phyloP scores from a whole-genome alignment of 1,140 invertebrate genomes.

The Micrasema longulum region DNA sequence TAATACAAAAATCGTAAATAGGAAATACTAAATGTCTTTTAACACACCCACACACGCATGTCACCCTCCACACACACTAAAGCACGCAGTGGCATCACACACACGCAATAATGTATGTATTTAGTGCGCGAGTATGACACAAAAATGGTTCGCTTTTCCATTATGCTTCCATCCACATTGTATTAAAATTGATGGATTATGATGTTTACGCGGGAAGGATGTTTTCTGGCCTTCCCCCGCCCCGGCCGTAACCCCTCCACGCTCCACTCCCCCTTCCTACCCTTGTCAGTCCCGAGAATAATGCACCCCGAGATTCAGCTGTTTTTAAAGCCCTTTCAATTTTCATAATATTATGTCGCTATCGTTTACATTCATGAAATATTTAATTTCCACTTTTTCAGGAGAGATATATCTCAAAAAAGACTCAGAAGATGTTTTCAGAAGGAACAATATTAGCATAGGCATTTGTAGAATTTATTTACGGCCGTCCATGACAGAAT shows the following conservation, averaged over 20 bases:
- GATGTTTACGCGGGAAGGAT: slow-evolving; percentile 55
- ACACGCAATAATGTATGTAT: not conserved
- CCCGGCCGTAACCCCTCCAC: not conserved
- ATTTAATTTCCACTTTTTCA: too few relatives aligned
- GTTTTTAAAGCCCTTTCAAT: not conserved
- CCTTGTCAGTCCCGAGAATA: slow-evolving; percentile 4
- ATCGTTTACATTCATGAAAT: too few relatives aligned
- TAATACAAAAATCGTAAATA: too few relatives aligned
- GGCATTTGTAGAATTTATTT: too few relatives aligned
- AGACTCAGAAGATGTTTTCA: too few relatives aligned
- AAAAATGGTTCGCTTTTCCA: slow-evolving; percentile 50
- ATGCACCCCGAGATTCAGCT: slow-evolving; percentile 25
- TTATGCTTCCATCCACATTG: slow-evolving; percentile 55
- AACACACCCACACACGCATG: too few relatives aligned
- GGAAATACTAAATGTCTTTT: too few relatives aligned
- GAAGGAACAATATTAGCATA: too few relatives aligned
- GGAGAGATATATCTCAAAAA: too few relatives aligned
- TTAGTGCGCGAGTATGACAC: not conserved
- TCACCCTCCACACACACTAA: not conserved
- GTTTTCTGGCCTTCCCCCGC: slow-evolving; percentile 37
- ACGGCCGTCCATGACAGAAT: too few relatives aligned
- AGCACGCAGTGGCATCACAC: not conserved
- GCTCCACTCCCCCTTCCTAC: not conserved
- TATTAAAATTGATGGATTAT: slow-evolving; percentile 56
- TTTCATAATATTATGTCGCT: too few relatives aligned